Conservation (phyloP, 2,888 invertebrate genomes). For the Ashinkailepas kermadecensis region DNA sequence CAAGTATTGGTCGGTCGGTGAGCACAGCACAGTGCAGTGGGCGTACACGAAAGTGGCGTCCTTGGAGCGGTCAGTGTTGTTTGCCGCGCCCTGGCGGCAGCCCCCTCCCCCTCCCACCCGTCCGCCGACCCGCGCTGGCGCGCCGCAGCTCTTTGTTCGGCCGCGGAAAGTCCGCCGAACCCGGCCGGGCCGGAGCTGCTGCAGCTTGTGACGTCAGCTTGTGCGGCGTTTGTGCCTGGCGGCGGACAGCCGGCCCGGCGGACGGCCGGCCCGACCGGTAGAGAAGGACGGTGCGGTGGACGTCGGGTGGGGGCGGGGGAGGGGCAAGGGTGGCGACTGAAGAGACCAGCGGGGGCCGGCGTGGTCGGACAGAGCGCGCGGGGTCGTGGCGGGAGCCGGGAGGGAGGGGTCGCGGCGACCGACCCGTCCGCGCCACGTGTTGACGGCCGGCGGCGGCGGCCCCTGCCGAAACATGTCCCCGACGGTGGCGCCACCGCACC, state of each 20-base stretch:
- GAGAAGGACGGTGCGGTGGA: background rate
- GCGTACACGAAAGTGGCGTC: background rate
- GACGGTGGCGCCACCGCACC: background rate
- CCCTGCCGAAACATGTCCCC: background rate
- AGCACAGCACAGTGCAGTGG: too few species aligned
- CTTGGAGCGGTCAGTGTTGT: constrained; percentile 6
- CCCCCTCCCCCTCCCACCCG: background rate
- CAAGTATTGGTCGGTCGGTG: too few species aligned
- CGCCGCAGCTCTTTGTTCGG: constrained; percentile 7
- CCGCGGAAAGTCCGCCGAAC: constrained; percentile 9
- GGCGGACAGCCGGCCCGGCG: background rate
- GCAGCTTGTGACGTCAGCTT: constrained; percentile 18
- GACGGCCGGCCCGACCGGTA: background rate
- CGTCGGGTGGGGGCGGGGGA: background rate
- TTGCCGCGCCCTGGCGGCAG: background rate
- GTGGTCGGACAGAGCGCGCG: background rate
- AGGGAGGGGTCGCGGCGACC: too few species aligned
- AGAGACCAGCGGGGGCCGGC: background rate
- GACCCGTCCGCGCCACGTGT: background rate
- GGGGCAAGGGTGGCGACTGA: background rate
- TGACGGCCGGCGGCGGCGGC: background rate
- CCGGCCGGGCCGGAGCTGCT: background rate
- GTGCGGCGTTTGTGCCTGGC: background rate
- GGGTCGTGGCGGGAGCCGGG: too few species aligned
- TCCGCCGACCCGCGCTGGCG: too few species aligned